Conservation (phyloP, 1,140 invertebrate species). For the Bombus breviceps region DNA sequence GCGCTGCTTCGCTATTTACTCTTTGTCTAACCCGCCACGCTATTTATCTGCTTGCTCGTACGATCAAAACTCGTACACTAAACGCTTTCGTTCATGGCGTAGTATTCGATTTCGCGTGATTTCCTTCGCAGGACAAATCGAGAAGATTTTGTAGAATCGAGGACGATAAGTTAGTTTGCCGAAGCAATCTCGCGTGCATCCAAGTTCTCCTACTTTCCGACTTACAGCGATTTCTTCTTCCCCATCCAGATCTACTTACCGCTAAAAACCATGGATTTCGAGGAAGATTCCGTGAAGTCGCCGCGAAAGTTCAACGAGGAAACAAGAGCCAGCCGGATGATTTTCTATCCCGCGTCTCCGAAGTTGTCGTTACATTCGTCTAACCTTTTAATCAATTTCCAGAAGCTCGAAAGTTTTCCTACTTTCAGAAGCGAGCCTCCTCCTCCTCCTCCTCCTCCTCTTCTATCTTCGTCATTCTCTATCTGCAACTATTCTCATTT, state of each 20-base stretch:
- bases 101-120: neutral
- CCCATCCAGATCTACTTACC: constrained; percentile 6
- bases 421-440: neutral
- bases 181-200: neutral
- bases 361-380: neutral
- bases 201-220: neutral
- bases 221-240: neutral
- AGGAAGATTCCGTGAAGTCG: neutral
- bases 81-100: neutral
- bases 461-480: too few species aligned
- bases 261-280: neutral
- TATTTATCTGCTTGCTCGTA: neutral
- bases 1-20: neutral
- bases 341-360: neutral
- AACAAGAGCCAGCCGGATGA: neutral
- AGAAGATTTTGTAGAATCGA: neutral
- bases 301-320: neutral
- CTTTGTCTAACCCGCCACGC: neutral
- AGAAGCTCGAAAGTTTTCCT: neutral
- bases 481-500: neutral
- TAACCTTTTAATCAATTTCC: constrained; percentile 10
- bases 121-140: neutral
- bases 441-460: too few species aligned
- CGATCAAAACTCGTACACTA: too few species aligned
- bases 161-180: neutral